These are phyloP conservation scores for Watsonalla binaria DNA, from an alignment of 2,888 invertebrate species.

Conservation along the genomic window DNA sequence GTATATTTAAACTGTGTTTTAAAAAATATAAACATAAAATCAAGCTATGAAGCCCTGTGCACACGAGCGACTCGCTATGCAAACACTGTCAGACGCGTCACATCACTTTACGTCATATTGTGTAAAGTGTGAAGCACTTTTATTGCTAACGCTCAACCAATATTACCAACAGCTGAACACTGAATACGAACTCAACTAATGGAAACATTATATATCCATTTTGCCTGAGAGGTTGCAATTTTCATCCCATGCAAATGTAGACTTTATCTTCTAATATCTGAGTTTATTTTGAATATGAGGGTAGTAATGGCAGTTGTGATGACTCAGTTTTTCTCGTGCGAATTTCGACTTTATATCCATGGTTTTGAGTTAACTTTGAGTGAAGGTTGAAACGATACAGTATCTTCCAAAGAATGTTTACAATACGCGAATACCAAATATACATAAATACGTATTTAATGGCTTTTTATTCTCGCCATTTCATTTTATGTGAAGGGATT, in stretches of 20 bases:
- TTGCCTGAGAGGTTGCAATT: neutral
- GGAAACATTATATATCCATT: slow-evolving; percentile 17
- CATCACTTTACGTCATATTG: neutral
- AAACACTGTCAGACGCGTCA: neutral
- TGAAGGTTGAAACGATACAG: neutral
- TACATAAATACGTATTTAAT: neutral
- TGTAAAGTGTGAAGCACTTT: neutral
- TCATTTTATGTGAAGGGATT: neutral
- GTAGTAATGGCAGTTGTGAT: too few species aligned
- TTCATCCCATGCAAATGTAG: neutral
- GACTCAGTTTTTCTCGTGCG: neutral
- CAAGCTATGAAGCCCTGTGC: neutral
- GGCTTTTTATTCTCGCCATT: neutral
- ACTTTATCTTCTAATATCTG: neutral
- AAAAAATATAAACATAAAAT: too few species aligned
- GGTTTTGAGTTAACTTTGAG: neutral
- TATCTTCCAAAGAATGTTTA: neutral
- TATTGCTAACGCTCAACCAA: neutral
- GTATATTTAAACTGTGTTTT: too few species aligned
- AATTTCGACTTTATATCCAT: neutral
- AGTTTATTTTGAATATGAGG: slow-evolving; percentile 2
- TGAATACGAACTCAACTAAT: slow-evolving; percentile 5
- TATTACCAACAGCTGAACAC: neutral
- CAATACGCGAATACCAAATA: neutral
- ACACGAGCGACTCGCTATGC: neutral